phyloP scores from a whole-genome alignment of 2,888 invertebrate genomes.

The Choreutis nemorana region DNA sequence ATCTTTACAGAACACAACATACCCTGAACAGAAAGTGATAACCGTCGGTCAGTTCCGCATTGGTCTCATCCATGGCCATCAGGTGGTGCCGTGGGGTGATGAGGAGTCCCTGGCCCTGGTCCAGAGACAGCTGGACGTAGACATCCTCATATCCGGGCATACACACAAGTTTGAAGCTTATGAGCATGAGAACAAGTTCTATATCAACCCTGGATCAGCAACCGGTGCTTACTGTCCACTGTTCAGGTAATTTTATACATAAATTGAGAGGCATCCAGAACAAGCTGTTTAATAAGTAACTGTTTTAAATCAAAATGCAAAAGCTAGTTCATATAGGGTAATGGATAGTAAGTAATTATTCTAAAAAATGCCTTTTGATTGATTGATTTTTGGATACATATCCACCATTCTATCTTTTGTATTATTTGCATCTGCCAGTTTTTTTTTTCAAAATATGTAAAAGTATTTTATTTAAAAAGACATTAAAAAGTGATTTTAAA shows the following conservation, averaged over 20 bases:
- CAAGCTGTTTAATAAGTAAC: too few species aligned
- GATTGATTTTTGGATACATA: too few species aligned
- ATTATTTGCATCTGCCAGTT: too few species aligned
- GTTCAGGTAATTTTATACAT: constrained; percentile 77
- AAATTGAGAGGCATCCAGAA: too few species aligned
- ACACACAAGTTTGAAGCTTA: constrained; percentile 98
- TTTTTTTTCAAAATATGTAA: too few species aligned
- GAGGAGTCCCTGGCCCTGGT: constrained; percentile 92
- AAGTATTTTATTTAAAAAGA: too few species aligned
- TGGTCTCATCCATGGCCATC: constrained; percentile 97
- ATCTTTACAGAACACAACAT: constrained; percentile 79
- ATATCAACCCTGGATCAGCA: constrained; percentile 98
- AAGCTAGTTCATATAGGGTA: too few species aligned
- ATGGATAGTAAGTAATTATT: too few species aligned
- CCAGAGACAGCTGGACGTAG: constrained; percentile 97
- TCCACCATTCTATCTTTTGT: too few species aligned
- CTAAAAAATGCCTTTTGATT: too few species aligned
- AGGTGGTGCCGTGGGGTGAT: constrained; percentile 98
- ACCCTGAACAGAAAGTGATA: constrained; percentile 98
- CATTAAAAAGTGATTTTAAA: too few species aligned
- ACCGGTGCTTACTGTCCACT: constrained; percentile 97
- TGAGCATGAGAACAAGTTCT: constrained; percentile 98
- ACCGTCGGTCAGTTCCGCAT: constrained; percentile 99
- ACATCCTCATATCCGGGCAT: constrained; percentile 98
- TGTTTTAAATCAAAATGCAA: too few species aligned